phyloP scores from a whole-genome alignment of 1,140 invertebrate genomes.

The Cardiocondyla obscurior region DNA sequence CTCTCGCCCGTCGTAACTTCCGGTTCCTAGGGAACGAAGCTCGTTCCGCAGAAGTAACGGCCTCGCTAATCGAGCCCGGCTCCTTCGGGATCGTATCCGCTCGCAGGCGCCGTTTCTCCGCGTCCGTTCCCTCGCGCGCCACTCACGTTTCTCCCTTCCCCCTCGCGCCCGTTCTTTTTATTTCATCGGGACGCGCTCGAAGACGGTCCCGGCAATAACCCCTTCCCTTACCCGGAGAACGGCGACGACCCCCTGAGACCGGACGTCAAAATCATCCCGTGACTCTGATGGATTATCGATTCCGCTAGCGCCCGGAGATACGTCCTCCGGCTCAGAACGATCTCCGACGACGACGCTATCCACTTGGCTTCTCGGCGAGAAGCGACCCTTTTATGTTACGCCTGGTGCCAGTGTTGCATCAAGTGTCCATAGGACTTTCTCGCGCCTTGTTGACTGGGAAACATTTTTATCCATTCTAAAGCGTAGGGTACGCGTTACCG shows the following conservation, averaged over 20 bases:
- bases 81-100: conserved; percentile 63
- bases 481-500: not conserved
- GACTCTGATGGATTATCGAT: conserved; percentile 55
- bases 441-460: conserved; percentile 20
- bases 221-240: conserved; percentile 17
- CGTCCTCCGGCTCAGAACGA: conserved; percentile 17
- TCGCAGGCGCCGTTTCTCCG: conserved; percentile 43
- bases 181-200: conserved; percentile 8
- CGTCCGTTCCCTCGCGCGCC: not conserved
- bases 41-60: conserved; percentile 68
- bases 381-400: conserved; percentile 29
- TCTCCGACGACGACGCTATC: conserved; percentile 46
- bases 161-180: conserved; percentile 44
- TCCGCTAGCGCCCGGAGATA: conserved; percentile 33
- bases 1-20: conserved; percentile 63
- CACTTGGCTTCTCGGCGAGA: conserved; percentile 39
- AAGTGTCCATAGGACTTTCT: conserved; percentile 16
- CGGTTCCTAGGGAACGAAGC: conserved; percentile 62
- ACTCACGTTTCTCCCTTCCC: too few species aligned
- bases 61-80: conserved; percentile 65
- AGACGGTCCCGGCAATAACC: conserved; percentile 37
- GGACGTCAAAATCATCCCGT: conserved; percentile 55
- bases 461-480: conserved; percentile 30
- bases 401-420: not conserved
- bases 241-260: conserved; percentile 19